These are phyloP conservation scores for Hypomecis atomaria DNA, from an alignment of 2,888 invertebrate species.

Conservation along the genomic window DNA sequence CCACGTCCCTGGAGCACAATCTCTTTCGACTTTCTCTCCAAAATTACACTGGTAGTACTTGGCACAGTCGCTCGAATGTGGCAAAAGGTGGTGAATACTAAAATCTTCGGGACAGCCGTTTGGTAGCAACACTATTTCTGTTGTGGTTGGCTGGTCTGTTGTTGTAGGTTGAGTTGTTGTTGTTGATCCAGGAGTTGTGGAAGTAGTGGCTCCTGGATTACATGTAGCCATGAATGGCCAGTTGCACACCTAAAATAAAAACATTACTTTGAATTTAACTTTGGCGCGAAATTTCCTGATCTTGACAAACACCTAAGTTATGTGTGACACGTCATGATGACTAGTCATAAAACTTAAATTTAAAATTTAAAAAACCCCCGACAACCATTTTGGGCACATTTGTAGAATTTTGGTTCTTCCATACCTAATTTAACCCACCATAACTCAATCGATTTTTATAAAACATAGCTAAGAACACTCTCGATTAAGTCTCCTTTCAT, in stretches of 20 bases:
- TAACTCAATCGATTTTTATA: too few relatives aligned
- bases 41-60: conserved; percentile 61
- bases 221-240: conserved; percentile 37
- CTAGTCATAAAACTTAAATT: too few relatives aligned
- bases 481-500: too few relatives aligned
- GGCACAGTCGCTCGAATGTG: conserved; percentile 50
- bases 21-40: conserved; percentile 50
- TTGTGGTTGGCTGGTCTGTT: conserved; percentile 19
- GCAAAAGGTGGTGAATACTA: conserved; percentile 48
- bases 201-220: conserved; percentile 24
- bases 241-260: conserved; percentile 43
- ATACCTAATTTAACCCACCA: too few relatives aligned
- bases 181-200: background rate
- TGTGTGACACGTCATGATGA: too few relatives aligned
- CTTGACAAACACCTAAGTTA: too few relatives aligned
- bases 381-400: too few relatives aligned
- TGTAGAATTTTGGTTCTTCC: too few relatives aligned
- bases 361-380: too few relatives aligned
- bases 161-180: conserved; percentile 1
- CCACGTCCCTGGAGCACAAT: conserved; percentile 52
- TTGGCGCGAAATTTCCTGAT: background rate
- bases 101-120: conserved; percentile 58
- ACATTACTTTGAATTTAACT: conserved; percentile 5
- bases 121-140: conserved; percentile 38
- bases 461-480: too few relatives aligned